Base-by-base conservation (phyloP, 2,113 vertebrate genomes). In the Falco punctatus region DNA sequence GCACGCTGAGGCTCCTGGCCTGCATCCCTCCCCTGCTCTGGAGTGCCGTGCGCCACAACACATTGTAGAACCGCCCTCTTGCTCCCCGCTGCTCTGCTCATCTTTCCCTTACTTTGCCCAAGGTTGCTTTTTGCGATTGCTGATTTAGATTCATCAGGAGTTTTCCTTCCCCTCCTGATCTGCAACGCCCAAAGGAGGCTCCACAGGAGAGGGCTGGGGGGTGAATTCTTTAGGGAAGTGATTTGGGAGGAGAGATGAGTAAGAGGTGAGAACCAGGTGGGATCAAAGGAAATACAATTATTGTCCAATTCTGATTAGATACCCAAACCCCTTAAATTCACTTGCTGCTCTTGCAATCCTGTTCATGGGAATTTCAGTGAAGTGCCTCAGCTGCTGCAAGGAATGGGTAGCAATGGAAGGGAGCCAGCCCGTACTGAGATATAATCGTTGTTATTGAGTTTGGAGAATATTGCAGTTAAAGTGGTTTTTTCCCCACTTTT, bases 231-330 rank as follows among this genome's bases (percentile, higher is more conserved):
- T 5, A 86, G 58, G 67, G 71, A 72, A n/a, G 33, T 48, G 46
- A 42, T 66, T 14, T 0, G 7, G 65, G 69, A 86, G 65, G 48
- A 51, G 2, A 18, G 48, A 48, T 77, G 66, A 94, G 61, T 72
- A 77, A 92, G 67, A 91, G 75, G 44, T 91, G 86, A 88, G 86
- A 92, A 88, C 33, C 30, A 73, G 49, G 80, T 86, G 75, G 89
- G 86, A 88, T 95, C 89, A 92, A 92, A 96, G 80, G 62, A 80
- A 72, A 73, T 15, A 42, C 58, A 90, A 57, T 73, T 88, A 28
- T 71, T 13, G 17, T 72, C 69, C 85, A 87, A 71, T 84, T 92
- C 80, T 88, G 59, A 55, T 86, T 66, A 91, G 77, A 83, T 83
- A 74, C 42, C 55, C 88, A 38, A 58, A 58, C 2, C n/a, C 54